phyloP scores from a whole-genome alignment of 2,797 vertebrate genomes.

The Enoplosus armatus region DNA sequence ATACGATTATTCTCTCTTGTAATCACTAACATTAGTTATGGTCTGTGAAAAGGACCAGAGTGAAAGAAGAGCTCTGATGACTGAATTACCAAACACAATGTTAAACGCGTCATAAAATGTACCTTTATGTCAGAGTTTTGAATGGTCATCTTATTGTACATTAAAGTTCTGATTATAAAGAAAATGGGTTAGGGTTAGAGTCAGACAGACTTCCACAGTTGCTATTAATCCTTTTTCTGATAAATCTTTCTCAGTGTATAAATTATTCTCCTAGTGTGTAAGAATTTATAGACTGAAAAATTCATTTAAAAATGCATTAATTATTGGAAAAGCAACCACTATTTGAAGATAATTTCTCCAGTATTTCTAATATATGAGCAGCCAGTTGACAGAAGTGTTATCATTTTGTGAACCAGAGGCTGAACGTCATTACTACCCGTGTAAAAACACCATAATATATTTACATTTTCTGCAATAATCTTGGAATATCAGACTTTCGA shows the following conservation, averaged over 20 bases:
- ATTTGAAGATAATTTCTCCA: neutral
- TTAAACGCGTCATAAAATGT: conserved; percentile 10
- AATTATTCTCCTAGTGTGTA: neutral
- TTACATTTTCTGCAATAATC: conserved; percentile 1
- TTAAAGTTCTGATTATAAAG: neutral
- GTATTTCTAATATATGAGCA: neutral
- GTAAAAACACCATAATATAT: neutral
- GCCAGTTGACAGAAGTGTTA: neutral
- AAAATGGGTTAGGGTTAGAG: too few species aligned
- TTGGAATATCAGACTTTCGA: conserved; percentile 24
- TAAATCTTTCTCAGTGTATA: neutral
- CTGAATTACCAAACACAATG: conserved; percentile 18
- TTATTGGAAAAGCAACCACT: neutral
- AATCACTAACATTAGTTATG: conserved; percentile 66
- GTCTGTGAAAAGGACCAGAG: conserved; percentile 33
- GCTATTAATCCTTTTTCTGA: neutral
- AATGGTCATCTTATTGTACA: neutral
- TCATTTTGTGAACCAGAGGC: neutral
- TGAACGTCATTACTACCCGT: neutral
- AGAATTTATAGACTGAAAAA: neutral
- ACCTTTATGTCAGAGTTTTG: neutral
- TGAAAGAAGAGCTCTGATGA: neutral
- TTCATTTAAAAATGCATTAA: neutral
- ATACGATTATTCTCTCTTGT: conserved; percentile 65
- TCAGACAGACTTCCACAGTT: neutral